Conservation (phyloP, 2,113 vertebrate genomes). For the Rhinogobius similis region DNA sequence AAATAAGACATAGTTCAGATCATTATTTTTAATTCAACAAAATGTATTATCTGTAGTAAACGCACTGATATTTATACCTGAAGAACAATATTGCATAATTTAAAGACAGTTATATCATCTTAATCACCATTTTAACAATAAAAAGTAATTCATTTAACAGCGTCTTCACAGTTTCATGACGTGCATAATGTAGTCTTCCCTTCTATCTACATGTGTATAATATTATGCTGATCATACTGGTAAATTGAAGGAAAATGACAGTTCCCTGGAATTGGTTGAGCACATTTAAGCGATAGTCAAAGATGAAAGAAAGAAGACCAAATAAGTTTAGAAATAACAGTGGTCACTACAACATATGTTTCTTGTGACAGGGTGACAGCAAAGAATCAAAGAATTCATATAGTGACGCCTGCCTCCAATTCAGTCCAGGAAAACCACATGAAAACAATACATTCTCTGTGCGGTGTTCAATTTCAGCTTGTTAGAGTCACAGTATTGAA, state of each 20-base stretch:
- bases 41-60: background rate
- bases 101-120: background rate
- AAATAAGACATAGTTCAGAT: background rate
- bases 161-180: background rate
- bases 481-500: constrained; percentile 4
- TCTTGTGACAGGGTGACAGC: constrained; percentile 13
- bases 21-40: background rate
- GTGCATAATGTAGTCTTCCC: background rate
- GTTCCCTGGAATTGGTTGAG: background rate
- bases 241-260: background rate
- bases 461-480: constrained; percentile 13
- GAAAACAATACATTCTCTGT: constrained; percentile 8
- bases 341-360: constrained; percentile 54
- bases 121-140: background rate
- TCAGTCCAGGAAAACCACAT: background rate
- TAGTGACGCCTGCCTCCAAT: constrained; percentile 5
- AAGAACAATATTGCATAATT: background rate
- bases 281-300: background rate
- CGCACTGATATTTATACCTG: background rate
- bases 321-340: constrained; percentile 52
- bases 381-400: constrained; percentile 1
- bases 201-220: background rate
- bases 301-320: background rate
- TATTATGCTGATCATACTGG: background rate
- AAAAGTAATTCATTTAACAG: background rate